phyloP scores from a whole-genome alignment of 2,113 vertebrate species.

The Azemiops feae region DNA sequence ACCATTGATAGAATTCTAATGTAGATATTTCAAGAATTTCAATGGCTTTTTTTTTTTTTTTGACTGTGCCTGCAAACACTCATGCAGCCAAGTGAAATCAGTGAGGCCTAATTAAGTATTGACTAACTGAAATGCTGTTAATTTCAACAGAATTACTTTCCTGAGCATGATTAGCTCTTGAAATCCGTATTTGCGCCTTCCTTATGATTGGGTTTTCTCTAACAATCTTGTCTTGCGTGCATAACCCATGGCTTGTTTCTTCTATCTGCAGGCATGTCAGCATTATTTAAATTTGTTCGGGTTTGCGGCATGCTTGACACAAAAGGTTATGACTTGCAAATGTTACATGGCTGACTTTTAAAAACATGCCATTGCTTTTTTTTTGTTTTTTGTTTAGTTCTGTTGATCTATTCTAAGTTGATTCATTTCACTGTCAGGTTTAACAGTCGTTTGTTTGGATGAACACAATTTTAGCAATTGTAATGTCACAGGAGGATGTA shows the following conservation, averaged over 20 bases:
- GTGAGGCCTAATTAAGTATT: neutral
- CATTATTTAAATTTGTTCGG: conserved; percentile 45
- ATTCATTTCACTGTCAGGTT: neutral
- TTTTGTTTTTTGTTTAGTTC: neutral
- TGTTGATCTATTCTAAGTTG: neutral
- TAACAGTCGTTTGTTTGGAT: neutral
- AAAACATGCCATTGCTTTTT: neutral
- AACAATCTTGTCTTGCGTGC: conserved; percentile 73
- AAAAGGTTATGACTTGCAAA: conserved; percentile 23
- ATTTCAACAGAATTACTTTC: neutral
- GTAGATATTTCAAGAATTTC: conserved; percentile 10
- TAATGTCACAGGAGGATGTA: neutral
- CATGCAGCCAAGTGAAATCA: neutral
- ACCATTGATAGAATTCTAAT: neutral
- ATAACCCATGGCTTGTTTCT: conserved; percentile 73
- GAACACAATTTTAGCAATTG: neutral
- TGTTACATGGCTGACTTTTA: neutral
- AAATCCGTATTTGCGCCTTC: neutral
- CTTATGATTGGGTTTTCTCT: conserved; percentile 61
- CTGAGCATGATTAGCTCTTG: neutral
- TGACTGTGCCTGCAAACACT: neutral
- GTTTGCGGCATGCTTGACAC: neutral
- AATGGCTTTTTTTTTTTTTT: neutral
- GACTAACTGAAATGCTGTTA: neutral
- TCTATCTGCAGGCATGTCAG: conserved; percentile 78